phyloP scores from a whole-genome alignment of 2,113 vertebrate genomes.

The Myotis yumanensis region DNA sequence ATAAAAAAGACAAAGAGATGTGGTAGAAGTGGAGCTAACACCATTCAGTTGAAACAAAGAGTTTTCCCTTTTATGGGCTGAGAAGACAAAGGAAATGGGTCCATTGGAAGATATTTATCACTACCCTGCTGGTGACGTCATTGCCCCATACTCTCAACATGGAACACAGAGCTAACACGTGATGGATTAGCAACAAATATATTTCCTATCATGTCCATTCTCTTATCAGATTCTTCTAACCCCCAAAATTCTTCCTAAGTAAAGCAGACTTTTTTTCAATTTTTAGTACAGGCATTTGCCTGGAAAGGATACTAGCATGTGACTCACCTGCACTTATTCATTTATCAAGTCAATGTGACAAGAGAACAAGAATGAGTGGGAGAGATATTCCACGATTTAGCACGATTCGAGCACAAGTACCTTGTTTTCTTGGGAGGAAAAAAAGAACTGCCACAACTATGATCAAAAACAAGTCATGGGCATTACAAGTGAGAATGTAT shows the following conservation, averaged over 20 bases:
- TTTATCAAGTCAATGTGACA: background rate
- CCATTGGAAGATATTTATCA: slow-evolving; percentile 61
- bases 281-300: background rate
- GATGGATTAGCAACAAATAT: slow-evolving; percentile 23
- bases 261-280: background rate
- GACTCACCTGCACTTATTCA: background rate
- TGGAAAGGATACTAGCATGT: no score
- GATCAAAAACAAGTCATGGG: background rate
- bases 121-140: background rate
- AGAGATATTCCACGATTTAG: background rate
- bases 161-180: background rate
- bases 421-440: background rate
- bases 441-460: background rate
- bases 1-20: background rate
- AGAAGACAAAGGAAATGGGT: slow-evolving; percentile 39
- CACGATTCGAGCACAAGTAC: fast-evolving
- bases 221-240: slow-evolving; percentile 27
- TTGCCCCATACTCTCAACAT: background rate
- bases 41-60: background rate
- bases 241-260: slow-evolving; percentile 25
- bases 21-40: background rate
- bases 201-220: background rate
- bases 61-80: slow-evolving; percentile 42
- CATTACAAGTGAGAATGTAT: background rate
- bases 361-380: background rate